These are phyloP conservation scores for Cettia cetti DNA, from an alignment of 2,113 vertebrate genomes.

Conservation along the genomic window DNA sequence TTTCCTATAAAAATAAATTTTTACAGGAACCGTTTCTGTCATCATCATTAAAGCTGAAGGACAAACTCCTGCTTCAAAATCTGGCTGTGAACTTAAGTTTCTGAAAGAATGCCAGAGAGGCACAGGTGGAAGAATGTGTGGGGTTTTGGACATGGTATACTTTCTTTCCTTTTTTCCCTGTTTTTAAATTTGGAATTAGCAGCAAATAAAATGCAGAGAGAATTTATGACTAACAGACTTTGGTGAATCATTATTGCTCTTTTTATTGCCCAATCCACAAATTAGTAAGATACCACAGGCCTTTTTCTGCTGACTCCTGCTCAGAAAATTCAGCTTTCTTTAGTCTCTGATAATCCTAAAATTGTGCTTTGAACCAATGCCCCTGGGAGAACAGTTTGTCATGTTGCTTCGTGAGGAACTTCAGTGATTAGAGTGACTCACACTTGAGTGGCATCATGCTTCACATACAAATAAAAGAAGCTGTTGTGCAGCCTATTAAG, in stretches of 20 bases:
- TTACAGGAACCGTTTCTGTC: neutral
- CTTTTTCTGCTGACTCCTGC: conserved; percentile 25
- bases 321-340: neutral
- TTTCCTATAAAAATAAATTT: neutral
- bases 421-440: conserved; percentile 82
- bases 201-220: neutral
- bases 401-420: conserved; percentile 78
- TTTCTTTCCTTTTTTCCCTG: neutral
- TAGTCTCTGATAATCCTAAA: neutral
- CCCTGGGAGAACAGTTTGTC: conserved; percentile 71
- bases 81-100: neutral
- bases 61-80: neutral
- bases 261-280: neutral
- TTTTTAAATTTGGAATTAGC: neutral
- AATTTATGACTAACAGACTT: neutral
- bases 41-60: neutral
- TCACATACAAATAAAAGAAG: conserved; percentile 59
- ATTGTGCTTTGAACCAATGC: conserved; percentile 48
- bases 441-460: conserved; percentile 74
- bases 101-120: neutral
- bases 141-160: neutral
- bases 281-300: neutral
- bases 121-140: neutral
- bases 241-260: neutral
- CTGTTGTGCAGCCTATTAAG: neutral